These are phyloP conservation scores for Arenaria interpres DNA, from an alignment of 2,113 vertebrate species.

Conservation along the genomic window DNA sequence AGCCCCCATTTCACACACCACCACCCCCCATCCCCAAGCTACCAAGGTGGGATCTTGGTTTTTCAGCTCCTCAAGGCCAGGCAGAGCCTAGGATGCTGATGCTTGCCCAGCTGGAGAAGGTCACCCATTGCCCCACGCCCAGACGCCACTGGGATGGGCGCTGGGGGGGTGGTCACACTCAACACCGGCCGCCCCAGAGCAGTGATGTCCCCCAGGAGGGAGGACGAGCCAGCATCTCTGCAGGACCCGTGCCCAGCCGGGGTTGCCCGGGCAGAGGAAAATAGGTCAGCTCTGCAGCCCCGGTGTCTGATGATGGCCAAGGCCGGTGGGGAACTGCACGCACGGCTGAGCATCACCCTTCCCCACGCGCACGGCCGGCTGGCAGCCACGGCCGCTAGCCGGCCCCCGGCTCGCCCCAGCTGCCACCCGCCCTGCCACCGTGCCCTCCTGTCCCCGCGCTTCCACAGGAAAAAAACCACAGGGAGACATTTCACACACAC, in stretches of 20 bases:
- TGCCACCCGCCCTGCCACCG: not conserved
- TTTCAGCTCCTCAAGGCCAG: not conserved
- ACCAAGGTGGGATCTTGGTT: not conserved
- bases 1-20: not conserved
- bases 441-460: not conserved
- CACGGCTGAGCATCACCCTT: conserved; percentile 46
- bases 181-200: accelerated
- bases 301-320: conserved; percentile 1
- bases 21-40: not conserved
- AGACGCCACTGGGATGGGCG: not conserved
- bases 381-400: not conserved
- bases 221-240: not conserved
- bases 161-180: not conserved
- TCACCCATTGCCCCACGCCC: not conserved
- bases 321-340: conserved; percentile 49
- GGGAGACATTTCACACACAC: not conserved
- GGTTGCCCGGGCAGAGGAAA: conserved; percentile 40
- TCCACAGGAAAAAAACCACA: accelerated
- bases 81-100: not conserved
- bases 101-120: not conserved
- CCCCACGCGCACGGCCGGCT: not conserved
- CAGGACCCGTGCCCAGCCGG: not conserved
- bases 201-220: not conserved
- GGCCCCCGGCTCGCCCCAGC: conserved; percentile 28
- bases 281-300: conserved; percentile 73